phyloP scores from a whole-genome alignment of 2,113 vertebrate species.

The Protobothrops flavoviridis region DNA sequence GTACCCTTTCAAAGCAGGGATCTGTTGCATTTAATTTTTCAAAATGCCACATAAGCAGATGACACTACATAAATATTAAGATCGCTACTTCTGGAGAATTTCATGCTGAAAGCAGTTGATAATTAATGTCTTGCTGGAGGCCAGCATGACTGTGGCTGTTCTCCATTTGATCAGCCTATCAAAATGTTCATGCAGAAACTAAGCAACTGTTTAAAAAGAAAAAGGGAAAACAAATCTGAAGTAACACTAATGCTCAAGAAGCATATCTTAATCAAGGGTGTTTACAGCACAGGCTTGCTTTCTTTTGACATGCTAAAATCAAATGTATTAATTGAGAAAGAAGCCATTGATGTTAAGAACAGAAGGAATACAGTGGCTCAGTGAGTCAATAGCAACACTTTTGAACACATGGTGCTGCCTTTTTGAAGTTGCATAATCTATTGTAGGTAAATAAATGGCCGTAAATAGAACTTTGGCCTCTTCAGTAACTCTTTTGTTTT shows the following conservation, averaged over 20 bases:
- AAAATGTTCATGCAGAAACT: background rate
- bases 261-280: background rate
- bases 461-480: background rate
- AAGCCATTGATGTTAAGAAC: background rate
- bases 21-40: slow-evolving; percentile 14
- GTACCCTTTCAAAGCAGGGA: slow-evolving; percentile 11
- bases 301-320: background rate
- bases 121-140: slow-evolving; percentile 37
- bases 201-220: background rate
- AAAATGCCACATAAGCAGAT: slow-evolving; percentile 6
- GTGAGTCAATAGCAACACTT: background rate
- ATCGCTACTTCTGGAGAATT: background rate
- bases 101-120: slow-evolving; percentile 20
- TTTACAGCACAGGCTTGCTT: background rate
- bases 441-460: background rate
- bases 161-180: background rate
- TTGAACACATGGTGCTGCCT: background rate
- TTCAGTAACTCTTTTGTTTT: background rate
- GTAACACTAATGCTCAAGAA: background rate
- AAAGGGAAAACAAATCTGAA: background rate
- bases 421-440: background rate
- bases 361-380: background rate
- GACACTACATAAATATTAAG: slow-evolving; percentile 10
- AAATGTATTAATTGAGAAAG: background rate
- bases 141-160: slow-evolving; percentile 7